A percentile compares a stretch with the other conserved stretches of the same genome.
These are phyloP conservation scores for Camponotus fellah DNA, from an alignment of 2,888 invertebrate genomes.

Conservation along the genomic window DNA sequence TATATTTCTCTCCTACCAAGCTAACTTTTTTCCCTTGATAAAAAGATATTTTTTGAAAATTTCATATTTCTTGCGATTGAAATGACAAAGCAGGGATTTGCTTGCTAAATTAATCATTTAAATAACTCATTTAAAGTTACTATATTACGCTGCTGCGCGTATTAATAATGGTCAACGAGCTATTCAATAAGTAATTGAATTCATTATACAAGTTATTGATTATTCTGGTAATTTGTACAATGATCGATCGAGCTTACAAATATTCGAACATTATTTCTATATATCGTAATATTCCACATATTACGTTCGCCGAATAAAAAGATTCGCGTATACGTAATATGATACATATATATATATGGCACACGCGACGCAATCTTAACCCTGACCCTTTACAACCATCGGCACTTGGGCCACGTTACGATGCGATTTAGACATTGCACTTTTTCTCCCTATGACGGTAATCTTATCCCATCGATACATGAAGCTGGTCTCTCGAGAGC, in stretches of 20 bases:
- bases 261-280: not conserved
- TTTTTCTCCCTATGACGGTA: slow-evolving; percentile 53
- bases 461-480: slow-evolving; percentile 54
- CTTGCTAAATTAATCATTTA: not conserved
- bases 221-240: not conserved
- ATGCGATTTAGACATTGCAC: slow-evolving; percentile 46
- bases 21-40: not conserved
- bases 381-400: slow-evolving; percentile 68
- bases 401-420: slow-evolving; percentile 62
- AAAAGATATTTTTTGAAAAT: not conserved
- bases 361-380: slow-evolving; percentile 70
- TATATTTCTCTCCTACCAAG: not conserved
- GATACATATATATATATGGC: slow-evolving; percentile 1
- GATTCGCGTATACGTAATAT: not conserved
- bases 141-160: not conserved
- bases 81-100: not conserved
- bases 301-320: not conserved
- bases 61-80: not conserved
- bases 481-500: slow-evolving; percentile 22
- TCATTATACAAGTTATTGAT: not conserved
- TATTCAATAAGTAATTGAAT: not conserved
- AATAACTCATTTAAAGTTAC: not conserved
- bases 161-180: not conserved
- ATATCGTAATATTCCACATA: not conserved
- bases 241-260: not conserved